phyloP scores from a whole-genome alignment of 37 sponge, comb jelly and placozoan genomes.

The Ianthella basta region DNA sequence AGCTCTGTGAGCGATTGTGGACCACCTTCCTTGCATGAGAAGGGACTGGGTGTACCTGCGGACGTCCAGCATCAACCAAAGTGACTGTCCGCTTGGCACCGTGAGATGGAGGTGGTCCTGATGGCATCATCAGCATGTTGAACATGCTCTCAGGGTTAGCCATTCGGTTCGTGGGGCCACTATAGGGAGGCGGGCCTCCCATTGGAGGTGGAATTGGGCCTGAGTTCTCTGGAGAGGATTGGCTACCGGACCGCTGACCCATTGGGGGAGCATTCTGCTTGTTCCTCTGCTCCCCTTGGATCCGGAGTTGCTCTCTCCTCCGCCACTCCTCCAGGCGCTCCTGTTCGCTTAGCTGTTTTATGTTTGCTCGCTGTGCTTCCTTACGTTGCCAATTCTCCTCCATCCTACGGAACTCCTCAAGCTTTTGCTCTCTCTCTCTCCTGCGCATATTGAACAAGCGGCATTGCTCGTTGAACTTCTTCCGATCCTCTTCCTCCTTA shows the following conservation, averaged over 20 bases:
- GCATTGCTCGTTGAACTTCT: neutral
- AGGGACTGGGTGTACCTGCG: neutral
- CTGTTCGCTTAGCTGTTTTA: neutral
- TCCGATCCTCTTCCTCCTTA: conserved; percentile 26
- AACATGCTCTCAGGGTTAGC: neutral
- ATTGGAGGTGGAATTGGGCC: neutral
- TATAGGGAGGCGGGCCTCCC: conserved; percentile 17
- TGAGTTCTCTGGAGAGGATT: conserved; percentile 24
- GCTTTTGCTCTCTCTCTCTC: neutral
- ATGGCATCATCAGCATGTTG: neutral
- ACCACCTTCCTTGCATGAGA: neutral
- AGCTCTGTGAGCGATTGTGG: conserved; percentile 19
- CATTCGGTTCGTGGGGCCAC: neutral
- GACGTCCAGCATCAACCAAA: neutral
- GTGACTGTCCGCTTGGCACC: neutral
- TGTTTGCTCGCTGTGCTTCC: neutral
- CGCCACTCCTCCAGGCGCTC: conserved; percentile 23
- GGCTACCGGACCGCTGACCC: conserved; percentile 1
- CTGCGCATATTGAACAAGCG: neutral
- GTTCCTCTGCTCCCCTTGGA: conserved; percentile 21
- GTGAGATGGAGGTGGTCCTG: neutral
- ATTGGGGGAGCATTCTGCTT: neutral
- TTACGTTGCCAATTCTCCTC: conserved; percentile 1
- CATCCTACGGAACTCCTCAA: neutral
- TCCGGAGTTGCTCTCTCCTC: neutral